Base-by-base conservation (phyloP, 2,797 vertebrate species). In the Catostomus latipinnis region DNA sequence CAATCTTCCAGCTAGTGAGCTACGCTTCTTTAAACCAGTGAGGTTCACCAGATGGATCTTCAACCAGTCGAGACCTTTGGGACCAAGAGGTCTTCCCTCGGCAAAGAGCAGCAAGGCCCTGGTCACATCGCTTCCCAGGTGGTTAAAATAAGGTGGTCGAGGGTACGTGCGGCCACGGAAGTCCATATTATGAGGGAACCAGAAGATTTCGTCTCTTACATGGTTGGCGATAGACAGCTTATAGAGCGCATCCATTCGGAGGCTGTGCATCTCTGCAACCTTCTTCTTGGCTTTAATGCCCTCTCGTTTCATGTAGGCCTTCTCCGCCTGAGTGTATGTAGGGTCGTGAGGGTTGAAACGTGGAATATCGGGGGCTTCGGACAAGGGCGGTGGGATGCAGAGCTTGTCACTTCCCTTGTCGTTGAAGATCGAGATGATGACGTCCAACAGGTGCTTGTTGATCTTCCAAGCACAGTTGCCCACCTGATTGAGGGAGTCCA, bases 101-200 rank as follows among this genome's bases (percentile, higher is more conserved):
- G 97, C 97, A 0, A 99, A 99, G 61, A 96, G 54, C 12, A 99
- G 92, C 71, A 97, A 78, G 1, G 96, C 93, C 0, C 98, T 89
- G 0, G 95, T 96, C 81, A 98, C 91, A 12, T 99, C 98, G 0
- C 95, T 97, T 3, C 98, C 98, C 0, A 99, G 90, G 90, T 99
- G 98, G 88, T 98, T 99, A 84, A 99, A 98, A 83, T 99, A 93
- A 0, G 98, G 97, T 0, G 98, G 96, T 79, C 96, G 97, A 0
- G 98, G 98, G 87, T 99, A 99, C 0, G 96, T 97, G 53, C 98
- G 96, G 12, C 98, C 98, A 0, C 98, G 93, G 88, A 99, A 99
- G 80, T 99, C 98, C 97, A 99, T 97, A 93, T 96, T 99, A 92
- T 99, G 98, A 0, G 98, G 98, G 82, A 99, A 97, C 98, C 98